Conservation (phyloP, 2,888 invertebrate genomes). For the Steinernema hermaphroditum region DNA sequence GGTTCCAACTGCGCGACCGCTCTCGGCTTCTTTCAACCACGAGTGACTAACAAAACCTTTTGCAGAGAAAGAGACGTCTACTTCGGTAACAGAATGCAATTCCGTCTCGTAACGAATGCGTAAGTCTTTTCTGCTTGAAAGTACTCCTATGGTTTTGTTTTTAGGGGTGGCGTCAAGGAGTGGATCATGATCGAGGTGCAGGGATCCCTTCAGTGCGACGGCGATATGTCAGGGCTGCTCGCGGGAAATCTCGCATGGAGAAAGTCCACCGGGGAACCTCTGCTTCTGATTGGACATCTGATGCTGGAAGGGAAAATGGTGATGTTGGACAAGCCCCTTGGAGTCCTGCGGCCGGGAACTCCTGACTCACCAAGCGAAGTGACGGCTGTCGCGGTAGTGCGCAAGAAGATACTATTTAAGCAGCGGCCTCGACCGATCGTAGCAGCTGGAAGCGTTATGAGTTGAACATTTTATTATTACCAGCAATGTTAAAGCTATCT, state of each 20-base stretch:
- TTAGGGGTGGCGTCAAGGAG: conserved; percentile 51
- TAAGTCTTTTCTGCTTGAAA: neutral
- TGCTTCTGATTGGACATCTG: conserved; percentile 52
- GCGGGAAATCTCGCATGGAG: conserved; percentile 51
- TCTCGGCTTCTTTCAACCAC: too few species aligned
- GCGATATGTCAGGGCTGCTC: conserved; percentile 39
- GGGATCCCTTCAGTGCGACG: conserved; percentile 44
- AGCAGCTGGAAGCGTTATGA: neutral
- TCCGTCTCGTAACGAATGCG: conserved; percentile 9
- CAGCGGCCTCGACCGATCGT: conserved; percentile 49
- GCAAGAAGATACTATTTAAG: conserved; percentile 48
- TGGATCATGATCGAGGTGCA: conserved; percentile 57
- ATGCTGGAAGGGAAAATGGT: conserved; percentile 52
- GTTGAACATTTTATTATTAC: too few species aligned
- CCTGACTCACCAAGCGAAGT: neutral
- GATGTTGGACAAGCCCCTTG: neutral
- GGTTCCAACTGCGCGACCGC: too few species aligned
- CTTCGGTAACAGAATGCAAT: neutral
- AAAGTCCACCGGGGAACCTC: conserved; percentile 43
- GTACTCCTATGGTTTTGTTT: neutral
- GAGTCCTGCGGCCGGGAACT: neutral
- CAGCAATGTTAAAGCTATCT: conserved; percentile 9
- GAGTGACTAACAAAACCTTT: too few species aligned
- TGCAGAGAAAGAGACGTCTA: too few species aligned
- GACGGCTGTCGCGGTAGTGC: conserved; percentile 43